Base-by-base conservation (phyloP, 1,140 invertebrate genomes). In the Camponotus vicinus region DNA sequence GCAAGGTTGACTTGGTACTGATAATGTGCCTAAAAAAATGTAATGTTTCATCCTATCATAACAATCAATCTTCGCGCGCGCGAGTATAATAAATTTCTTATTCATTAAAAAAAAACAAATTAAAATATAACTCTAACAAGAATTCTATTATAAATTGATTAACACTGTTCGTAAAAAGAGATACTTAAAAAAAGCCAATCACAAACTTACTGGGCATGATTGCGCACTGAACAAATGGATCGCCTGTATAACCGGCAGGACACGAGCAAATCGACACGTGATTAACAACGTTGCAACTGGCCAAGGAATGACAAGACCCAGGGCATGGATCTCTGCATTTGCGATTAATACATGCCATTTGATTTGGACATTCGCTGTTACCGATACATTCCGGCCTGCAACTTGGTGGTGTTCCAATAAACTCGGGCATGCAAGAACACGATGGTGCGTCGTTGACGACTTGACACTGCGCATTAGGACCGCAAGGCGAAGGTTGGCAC, bases 191-290 rank as follows among this genome's bases (percentile, higher is more conserved):
- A 45, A 49, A 32, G 15, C 40, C 34, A 27, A 27, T 27, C 0
- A 32, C 8, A 37, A 70, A 87, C 96, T 96, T 96, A 97, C 96
- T 94, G 93, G 95, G 95, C 94, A 95, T 94, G n/a, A 93, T 91
- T 57, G 94, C 94, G 90, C 97, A 97, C 84, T 96, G 96, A 45
- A 95, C 94, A 88, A 97, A 97, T 8, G 97, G 97, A 95, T 98
- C 97, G 63, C 97, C 97, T 55, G 95, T 96, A 89, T 95, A 97
- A 59, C 96, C 96, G 87, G 92, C 89, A 55, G 95, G 94, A 90
- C 97, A 98, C 75, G 95, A 96, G 93, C 97, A 98, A 64, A 96
- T 96, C 0, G 97, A 96, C 55, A 97, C 96, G 89, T 98, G 97
- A 94, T 97, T 97, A 55, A 97, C 95, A 4, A 97, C 97, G 89